These are phyloP conservation scores for Melanotaenia parkinsoni DNA, from an alignment of 2,797 vertebrate genomes.

Conservation along the genomic window DNA sequence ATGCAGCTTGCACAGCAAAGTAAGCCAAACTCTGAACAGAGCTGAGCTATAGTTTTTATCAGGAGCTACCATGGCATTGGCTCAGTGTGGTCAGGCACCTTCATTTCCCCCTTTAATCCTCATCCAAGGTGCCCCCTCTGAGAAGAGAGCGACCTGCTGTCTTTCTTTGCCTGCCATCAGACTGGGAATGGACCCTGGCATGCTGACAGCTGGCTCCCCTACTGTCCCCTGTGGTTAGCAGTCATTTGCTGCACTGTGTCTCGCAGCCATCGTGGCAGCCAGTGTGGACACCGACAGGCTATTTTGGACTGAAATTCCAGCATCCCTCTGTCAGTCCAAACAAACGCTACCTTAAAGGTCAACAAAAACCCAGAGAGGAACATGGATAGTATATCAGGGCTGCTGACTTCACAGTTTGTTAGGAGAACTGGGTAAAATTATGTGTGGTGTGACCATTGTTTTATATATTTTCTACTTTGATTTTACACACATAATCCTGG, in stretches of 20 bases:
- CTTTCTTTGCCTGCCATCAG: constrained; percentile 55
- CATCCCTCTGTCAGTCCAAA: constrained; percentile 68
- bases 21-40: background rate
- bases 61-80: constrained; percentile 20
- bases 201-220: constrained; percentile 71
- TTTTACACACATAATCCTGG: constrained; percentile 9
- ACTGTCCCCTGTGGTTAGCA: constrained; percentile 69
- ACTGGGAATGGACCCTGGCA: constrained; percentile 57
- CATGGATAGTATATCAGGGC: constrained; percentile 26
- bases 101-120: constrained; percentile 45
- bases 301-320: constrained; percentile 74
- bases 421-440: constrained; percentile 16
- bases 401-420: constrained; percentile 38
- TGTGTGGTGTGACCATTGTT: background rate
- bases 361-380: constrained; percentile 50
- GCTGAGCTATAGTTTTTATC: constrained; percentile 21
- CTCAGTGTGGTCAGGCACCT: constrained; percentile 40
- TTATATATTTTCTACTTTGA: constrained; percentile 11
- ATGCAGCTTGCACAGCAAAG: background rate
- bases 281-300: constrained; percentile 65
- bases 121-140: constrained; percentile 33
- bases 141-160: constrained; percentile 43
- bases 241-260: constrained; percentile 73
- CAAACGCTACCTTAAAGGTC: constrained; percentile 68
- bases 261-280: constrained; percentile 56